Evolutionary conservation across 92 coral and sea anemone genomes (phyloP).

Genomic region (Siderastrea radians): DNA sequence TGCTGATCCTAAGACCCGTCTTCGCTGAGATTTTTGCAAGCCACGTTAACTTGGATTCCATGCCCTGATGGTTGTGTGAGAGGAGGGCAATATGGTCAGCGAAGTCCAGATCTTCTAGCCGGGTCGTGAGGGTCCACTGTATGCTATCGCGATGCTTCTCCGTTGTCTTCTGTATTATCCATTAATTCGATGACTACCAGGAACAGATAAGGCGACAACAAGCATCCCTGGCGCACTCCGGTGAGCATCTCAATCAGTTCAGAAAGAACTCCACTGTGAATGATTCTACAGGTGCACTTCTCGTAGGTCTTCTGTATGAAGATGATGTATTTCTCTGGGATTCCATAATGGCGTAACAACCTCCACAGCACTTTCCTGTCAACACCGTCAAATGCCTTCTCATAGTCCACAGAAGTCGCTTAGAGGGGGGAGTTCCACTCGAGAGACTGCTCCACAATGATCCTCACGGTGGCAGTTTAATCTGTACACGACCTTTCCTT

Average conservation of each 20-base stretch:
- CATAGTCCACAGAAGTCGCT: neutral
- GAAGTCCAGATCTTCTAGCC: too few species aligned
- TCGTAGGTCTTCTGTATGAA: constrained; percentile 2
- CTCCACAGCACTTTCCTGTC: neutral
- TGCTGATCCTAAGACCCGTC: constrained; percentile 25
- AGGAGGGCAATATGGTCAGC: too few species aligned
- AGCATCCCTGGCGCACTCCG: too few species aligned
- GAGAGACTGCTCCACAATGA: neutral
- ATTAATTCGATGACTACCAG: neutral
- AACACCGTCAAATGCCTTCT: constrained; percentile 10
- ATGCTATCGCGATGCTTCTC: neutral
- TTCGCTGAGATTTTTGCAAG: constrained; percentile 10
- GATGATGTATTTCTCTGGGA: neutral
- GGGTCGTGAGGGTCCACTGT: too few species aligned
- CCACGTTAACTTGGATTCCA: too few species aligned
- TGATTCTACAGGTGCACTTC: neutral
- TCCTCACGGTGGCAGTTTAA: neutral
- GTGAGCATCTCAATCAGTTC: too few species aligned
- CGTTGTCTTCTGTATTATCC: neutral
- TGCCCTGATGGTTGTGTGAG: too few species aligned
- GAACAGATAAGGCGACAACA: neutral
- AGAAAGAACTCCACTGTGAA: too few species aligned
- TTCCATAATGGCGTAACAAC: constrained; percentile 14
- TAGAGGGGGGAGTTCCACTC: neutral
- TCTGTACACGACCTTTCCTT: constrained; percentile 23